Evolutionary conservation across 2,113 vertebrate genomes (phyloP), one percentile per base, ranked within the genome.

Genomic region (Gobius niger): DNA sequence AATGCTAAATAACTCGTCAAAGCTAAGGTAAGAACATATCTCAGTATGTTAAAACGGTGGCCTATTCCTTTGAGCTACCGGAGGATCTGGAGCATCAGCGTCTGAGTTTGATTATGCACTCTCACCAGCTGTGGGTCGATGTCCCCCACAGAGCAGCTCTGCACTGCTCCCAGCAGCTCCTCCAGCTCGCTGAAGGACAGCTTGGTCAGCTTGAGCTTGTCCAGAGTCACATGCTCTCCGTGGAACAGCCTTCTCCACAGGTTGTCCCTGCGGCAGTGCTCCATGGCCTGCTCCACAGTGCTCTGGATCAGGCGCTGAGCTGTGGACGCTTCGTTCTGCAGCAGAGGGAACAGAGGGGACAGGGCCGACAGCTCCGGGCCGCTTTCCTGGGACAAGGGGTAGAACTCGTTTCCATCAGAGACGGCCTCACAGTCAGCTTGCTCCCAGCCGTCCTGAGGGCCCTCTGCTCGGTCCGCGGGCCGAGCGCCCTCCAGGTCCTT

Each of bases 181-280:
- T 98, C 95, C 77, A 99, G 93, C 82, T 99, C 98, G 0, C 87
- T 82, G 80, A 98, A 94, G 0, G 95, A 93, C 67, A 99, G 90
- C 12, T 95, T 96, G 72, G 94, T 95, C 5, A 98, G 92, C 82
- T 96, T 95, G 44, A 98, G 93, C 53, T 97, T 96, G 83, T 99
- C 97, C 1, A 95, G 93, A 9, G 96, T 93, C 49, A 96, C 84
- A 47, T 97, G 96, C 81, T 99, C 98, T 16, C 97, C 93, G 7
- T 99, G 94, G 88, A 98, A 98, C 65, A 99, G 95, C 57, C 98
- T 93, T 87, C 96, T 95, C 98, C 98, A 99, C 78, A 99, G 94
- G 73, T 95, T 97, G 73, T 99, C 98, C 76, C 98, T 91, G 56
- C 97, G 96, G 81, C 98, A 99, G 90, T 99, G 98, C 6, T 95